Conservation (phyloP, 2,797 vertebrate genomes). For the Antrozous pallidus region DNA sequence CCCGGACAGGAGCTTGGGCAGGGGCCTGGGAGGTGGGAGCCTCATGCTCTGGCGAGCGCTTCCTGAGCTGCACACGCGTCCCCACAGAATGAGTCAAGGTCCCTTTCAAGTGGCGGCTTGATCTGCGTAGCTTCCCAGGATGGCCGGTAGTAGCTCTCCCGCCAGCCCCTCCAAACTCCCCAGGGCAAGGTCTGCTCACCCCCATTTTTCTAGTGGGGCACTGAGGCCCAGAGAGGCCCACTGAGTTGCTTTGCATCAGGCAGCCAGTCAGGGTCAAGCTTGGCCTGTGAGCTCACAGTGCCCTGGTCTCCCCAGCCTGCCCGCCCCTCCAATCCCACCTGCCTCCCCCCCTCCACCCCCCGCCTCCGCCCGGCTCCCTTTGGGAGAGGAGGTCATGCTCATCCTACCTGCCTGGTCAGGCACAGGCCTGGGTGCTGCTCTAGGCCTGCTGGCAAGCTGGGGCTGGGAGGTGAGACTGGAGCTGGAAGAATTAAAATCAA, state of each 20-base stretch:
- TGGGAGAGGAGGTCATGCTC: accelerated
- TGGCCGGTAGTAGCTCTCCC: conserved; percentile 23
- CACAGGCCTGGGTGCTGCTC: not conserved
- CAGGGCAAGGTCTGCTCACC: not conserved
- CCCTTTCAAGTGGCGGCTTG: conserved; percentile 56
- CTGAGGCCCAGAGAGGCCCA: not conserved
- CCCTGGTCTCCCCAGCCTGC: not conserved
- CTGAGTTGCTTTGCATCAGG: not conserved
- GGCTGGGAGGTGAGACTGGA: not conserved
- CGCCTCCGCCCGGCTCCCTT: not conserved
- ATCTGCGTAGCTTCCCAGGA: conserved; percentile 7
- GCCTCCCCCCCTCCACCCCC: no score
- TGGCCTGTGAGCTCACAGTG: not conserved
- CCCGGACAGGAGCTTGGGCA: not conserved
- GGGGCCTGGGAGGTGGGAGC: conserved; percentile 12
- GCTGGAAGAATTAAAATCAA: not conserved
- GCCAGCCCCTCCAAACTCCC: accelerated
- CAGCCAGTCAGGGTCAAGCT: not conserved
- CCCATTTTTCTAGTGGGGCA: not conserved
- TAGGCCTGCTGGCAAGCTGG: not conserved
- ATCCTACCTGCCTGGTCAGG: not conserved
- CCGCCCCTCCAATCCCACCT: no score
- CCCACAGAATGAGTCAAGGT: conserved; percentile 64
- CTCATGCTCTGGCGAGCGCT: not conserved
- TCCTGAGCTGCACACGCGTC: conserved; percentile 50